Conservation (phyloP, 23 tunicate species). For the Styela plicata region DNA sequence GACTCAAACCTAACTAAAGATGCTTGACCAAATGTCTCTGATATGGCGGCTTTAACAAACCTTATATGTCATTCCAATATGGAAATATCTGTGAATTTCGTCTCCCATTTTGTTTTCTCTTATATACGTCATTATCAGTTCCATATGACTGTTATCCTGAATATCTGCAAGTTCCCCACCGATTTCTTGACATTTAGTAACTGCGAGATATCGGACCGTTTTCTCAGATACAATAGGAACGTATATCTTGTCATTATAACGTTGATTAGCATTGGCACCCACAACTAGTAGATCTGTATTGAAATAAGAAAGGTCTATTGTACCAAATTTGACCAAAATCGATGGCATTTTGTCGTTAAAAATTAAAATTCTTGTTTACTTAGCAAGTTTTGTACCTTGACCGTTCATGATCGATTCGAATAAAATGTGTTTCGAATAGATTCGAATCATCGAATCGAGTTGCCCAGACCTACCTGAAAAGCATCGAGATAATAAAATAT, state of each 20-base stretch:
- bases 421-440: no score
- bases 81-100: background rate
- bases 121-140: background rate
- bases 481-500: no score
- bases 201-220: background rate
- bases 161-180: conserved; percentile 8
- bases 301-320: background rate
- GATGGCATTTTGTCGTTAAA: no score
- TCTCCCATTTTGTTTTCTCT: background rate
- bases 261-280: background rate
- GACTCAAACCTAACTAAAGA: no score
- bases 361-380: no score
- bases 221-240: background rate
- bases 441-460: background rate
- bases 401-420: no score
- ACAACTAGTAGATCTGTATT: background rate
- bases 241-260: background rate
- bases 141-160: background rate
- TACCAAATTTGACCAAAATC: no score
- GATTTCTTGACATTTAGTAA: background rate
- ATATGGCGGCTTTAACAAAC: no score
- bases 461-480: no score
- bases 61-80: conserved; percentile 14
- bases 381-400: no score
- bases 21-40: no score